Conservation (phyloP, 2,797 vertebrate genomes). For the Sebastolobus altivelis region DNA sequence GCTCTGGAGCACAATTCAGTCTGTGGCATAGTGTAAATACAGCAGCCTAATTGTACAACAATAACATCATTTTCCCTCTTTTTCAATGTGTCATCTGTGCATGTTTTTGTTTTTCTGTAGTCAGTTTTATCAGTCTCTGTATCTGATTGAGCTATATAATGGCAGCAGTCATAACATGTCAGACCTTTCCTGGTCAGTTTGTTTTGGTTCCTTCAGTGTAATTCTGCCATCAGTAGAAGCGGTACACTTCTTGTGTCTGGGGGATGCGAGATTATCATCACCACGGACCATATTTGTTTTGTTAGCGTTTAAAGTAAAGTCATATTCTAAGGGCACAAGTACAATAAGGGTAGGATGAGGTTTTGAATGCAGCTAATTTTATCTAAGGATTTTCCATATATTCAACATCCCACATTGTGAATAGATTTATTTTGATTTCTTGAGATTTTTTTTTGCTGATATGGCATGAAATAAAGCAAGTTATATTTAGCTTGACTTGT, state of each 20-base stretch:
- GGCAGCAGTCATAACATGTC: constrained; percentile 88
- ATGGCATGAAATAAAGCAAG: constrained; percentile 14
- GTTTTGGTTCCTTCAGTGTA: constrained; percentile 80
- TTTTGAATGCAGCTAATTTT: constrained; percentile 67
- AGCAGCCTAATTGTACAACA: constrained; percentile 50
- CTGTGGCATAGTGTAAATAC: constrained; percentile 40
- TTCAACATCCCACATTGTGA: constrained; percentile 47
- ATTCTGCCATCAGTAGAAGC: constrained; percentile 65
- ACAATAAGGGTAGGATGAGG: constrained; percentile 67
- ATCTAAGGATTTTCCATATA: constrained; percentile 58
- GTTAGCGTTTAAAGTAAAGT: constrained; percentile 77
- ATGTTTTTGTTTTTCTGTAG: constrained; percentile 70
- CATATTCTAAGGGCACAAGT: constrained; percentile 70
- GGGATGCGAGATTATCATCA: constrained; percentile 84
- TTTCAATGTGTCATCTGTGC: constrained; percentile 63
- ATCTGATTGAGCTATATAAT: constrained; percentile 85
- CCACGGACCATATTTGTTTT: constrained; percentile 77
- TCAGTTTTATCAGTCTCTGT: constrained; percentile 73
- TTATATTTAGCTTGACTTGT: constrained; percentile 37
- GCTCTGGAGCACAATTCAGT: constrained; percentile 27
- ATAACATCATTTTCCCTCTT: constrained; percentile 41
- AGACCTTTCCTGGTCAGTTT: constrained; percentile 81
- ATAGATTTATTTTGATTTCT: constrained; percentile 44
- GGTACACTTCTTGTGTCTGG: constrained; percentile 67
- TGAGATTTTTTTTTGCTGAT: constrained; percentile 34